Evolutionary conservation across 1,140 invertebrate species (phyloP).

Genomic region (Heliothis virescens): DNA sequence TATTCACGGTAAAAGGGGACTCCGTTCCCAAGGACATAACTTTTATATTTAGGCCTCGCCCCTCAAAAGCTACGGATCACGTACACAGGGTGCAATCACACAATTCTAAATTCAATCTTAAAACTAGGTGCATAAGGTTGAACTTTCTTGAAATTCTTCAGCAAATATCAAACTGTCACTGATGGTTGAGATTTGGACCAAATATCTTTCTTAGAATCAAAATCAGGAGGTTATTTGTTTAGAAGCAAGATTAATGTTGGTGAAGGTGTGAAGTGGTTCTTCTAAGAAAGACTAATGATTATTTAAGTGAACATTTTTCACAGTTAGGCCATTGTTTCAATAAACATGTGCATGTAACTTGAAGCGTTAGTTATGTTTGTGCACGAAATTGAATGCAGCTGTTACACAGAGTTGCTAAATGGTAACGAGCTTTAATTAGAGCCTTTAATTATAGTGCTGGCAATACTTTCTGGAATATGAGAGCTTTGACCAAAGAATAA

Average conservation of each 20-base stretch:
- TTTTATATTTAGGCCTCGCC: slow-evolving; percentile 62
- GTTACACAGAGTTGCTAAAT: slow-evolving; percentile 5
- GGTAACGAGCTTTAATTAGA: slow-evolving; percentile 28
- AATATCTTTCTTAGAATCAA: slow-evolving; percentile 55
- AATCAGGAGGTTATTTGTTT: slow-evolving; percentile 71
- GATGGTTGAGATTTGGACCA: slow-evolving; percentile 45
- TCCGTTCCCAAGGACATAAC: slow-evolving; percentile 76
- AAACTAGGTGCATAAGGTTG: too few species aligned
- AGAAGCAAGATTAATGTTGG: slow-evolving; percentile 72
- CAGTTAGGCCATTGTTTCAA: slow-evolving; percentile 43
- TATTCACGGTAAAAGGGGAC: slow-evolving; percentile 56
- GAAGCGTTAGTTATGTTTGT: slow-evolving; percentile 22
- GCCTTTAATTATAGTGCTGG: slow-evolving; percentile 6
- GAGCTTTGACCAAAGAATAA: background rate
- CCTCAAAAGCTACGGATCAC: slow-evolving; percentile 62
- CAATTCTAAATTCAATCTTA: slow-evolving; percentile 10
- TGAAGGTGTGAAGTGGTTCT: slow-evolving; percentile 71
- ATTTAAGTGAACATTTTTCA: slow-evolving; percentile 35
- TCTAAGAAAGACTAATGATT: slow-evolving; percentile 35
- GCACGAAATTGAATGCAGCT: slow-evolving; percentile 43
- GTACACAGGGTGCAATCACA: slow-evolving; percentile 48
- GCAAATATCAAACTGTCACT: slow-evolving; percentile 46
- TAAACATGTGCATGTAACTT: slow-evolving; percentile 45
- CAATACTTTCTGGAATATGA: slow-evolving; percentile 8
- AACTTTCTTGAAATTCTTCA: slow-evolving; percentile 6